phyloP scores from a whole-genome alignment of 2,113 vertebrate genomes.

The Barbus barbus region DNA sequence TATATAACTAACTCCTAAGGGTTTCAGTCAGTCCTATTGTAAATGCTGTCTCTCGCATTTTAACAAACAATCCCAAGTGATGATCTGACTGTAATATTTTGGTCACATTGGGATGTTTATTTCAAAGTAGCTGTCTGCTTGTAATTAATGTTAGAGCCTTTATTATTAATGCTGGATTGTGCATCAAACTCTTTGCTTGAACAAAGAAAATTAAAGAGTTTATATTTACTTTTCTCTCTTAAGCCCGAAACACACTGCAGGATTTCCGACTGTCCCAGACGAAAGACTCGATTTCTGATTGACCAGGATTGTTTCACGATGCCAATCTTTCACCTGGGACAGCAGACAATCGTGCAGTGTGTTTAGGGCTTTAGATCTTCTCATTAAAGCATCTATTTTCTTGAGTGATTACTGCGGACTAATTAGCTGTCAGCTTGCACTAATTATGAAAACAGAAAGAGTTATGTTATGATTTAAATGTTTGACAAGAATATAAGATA shows the following conservation, averaged over 20 bases:
- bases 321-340: no score
- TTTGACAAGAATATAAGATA: neutral
- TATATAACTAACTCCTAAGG: neutral
- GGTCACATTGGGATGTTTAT: neutral
- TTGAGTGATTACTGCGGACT: neutral
- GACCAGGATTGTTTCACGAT: no score
- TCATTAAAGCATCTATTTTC: neutral
- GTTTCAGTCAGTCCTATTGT: neutral
- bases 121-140: neutral
- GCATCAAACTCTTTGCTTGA: neutral
- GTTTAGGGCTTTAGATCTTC: no score
- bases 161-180: neutral
- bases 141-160: neutral
- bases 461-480: neutral
- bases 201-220: neutral
- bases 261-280: no score
- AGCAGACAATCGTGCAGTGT: no score
- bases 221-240: no score
- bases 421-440: neutral
- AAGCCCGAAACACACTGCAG: no score
- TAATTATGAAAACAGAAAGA: neutral
- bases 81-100: neutral
- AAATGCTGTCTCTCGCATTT: neutral
- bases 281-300: no score
- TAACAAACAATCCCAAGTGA: neutral